A percentile compares a stretch with the other conserved stretches of the same genome.
Evolutionary conservation across 2,113 vertebrate genomes (phyloP).

Genomic region (Limnothrissa miodon): DNA sequence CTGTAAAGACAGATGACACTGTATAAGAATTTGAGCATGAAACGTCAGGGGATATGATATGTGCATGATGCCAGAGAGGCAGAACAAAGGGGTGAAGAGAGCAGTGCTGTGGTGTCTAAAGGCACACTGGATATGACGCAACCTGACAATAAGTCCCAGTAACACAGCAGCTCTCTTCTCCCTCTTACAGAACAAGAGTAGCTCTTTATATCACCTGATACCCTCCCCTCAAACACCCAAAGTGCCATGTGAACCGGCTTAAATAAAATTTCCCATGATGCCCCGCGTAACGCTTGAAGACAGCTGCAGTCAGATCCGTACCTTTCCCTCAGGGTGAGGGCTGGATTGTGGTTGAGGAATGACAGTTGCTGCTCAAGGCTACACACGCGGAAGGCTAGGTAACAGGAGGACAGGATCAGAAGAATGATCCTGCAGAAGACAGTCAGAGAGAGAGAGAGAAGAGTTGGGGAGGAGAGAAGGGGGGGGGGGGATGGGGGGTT

Average conservation of each 20-base stretch:
- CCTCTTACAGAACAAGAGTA: not conserved
- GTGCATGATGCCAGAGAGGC: not conserved
- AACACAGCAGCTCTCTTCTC: not conserved
- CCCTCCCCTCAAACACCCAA: not conserved
- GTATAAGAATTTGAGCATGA: not conserved
- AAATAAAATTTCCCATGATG: not conserved
- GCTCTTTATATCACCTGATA: not conserved
- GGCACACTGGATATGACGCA: not conserved
- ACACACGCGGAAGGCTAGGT: slow-evolving; percentile 91
- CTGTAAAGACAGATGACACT: slow-evolving; percentile 45
- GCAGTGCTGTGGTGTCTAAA: not conserved
- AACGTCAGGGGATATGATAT: not conserved
- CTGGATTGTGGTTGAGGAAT: slow-evolving; percentile 73
- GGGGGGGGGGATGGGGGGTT: not conserved
- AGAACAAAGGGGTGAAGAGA: not conserved
- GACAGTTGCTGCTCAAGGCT: slow-evolving; percentile 89
- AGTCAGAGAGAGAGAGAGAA: not conserved
- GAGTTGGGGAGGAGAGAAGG: not conserved
- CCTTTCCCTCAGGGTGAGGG: slow-evolving; percentile 70
- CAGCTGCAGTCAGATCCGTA: slow-evolving; percentile 50
- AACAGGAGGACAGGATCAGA: slow-evolving; percentile 87
- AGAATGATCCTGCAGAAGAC: slow-evolving; percentile 73
- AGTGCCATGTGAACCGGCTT: not conserved
- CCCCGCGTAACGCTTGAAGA: not conserved
- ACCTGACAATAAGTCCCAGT: not conserved